These are phyloP conservation scores for Cisticola juncidis DNA, from an alignment of 2,113 vertebrate species.

Conservation along the genomic window DNA sequence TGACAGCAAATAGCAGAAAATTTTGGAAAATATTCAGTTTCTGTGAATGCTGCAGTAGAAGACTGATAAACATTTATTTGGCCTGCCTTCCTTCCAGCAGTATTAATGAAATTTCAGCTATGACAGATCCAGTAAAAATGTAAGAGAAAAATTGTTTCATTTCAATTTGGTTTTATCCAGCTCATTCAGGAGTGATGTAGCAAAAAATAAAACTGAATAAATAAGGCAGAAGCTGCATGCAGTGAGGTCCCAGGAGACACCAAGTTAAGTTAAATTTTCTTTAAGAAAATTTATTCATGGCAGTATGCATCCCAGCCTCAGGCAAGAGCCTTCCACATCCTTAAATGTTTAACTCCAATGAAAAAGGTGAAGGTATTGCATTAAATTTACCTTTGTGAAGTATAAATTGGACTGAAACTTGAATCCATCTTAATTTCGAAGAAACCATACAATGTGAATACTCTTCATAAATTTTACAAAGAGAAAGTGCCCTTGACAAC, in stretches of 20 bases:
- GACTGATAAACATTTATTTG: not conserved
- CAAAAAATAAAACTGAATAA: slow-evolving; percentile 28
- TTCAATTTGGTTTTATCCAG: not conserved
- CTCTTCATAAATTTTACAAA: not conserved
- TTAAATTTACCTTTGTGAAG: not conserved
- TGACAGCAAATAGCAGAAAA: not conserved
- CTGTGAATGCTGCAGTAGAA: not conserved
- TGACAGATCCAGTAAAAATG: not conserved
- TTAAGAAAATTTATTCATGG: slow-evolving; percentile 4
- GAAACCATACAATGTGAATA: not conserved
- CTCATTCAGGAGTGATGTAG: not conserved
- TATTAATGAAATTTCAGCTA: not conserved
- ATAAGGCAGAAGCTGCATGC: not conserved
- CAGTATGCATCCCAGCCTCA: not conserved
- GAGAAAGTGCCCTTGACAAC: not conserved
- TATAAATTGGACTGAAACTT: not conserved
- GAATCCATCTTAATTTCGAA: not conserved
- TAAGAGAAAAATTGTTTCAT: slow-evolving; percentile 14
- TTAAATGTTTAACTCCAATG: not conserved
- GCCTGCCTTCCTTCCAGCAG: not conserved
- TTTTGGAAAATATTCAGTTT: not conserved
- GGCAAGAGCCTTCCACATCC: not conserved
- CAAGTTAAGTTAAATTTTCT: slow-evolving; percentile 31
- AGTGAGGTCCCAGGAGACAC: not conserved
- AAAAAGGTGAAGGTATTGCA: not conserved